These are phyloP conservation scores for Smittia sp. DNA, from an alignment of 2,888 invertebrate species.

Conservation along the genomic window DNA sequence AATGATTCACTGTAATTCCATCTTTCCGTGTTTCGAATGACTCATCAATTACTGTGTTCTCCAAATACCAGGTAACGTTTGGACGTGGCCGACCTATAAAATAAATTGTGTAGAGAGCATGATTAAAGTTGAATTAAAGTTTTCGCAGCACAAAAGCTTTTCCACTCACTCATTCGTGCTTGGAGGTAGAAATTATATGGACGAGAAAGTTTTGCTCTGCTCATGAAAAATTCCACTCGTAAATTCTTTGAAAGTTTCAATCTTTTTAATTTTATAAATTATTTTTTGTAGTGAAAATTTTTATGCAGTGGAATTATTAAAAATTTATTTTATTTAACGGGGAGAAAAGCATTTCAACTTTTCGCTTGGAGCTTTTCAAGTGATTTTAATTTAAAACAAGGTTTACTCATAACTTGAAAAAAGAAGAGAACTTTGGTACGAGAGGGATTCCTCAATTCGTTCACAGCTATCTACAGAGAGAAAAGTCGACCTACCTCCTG, in stretches of 20 bases:
- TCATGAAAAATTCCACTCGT: slow-evolving; percentile 28
- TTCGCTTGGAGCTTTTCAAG: not conserved
- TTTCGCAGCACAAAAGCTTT: slow-evolving; percentile 1
- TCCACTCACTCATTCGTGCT: not conserved
- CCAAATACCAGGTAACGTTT: slow-evolving; percentile 79
- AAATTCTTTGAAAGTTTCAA: slow-evolving; percentile 19
- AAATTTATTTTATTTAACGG: not conserved
- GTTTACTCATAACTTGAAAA: not conserved
- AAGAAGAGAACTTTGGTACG: not conserved
- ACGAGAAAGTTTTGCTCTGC: slow-evolving; percentile 40
- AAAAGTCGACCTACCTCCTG: slow-evolving; percentile 63
- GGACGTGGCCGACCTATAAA: slow-evolving; percentile 71
- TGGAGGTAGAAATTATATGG: slow-evolving; percentile 59
- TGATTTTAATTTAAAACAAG: not conserved
- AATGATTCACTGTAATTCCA: slow-evolving; percentile 66
- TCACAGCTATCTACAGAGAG: not conserved
- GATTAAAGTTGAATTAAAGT: slow-evolving; percentile 22
- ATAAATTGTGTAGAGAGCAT: slow-evolving; percentile 16
- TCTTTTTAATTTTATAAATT: slow-evolving; percentile 24
- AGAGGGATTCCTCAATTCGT: not conserved
- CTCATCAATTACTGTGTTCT: slow-evolving; percentile 80
- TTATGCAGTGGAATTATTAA: slow-evolving; percentile 9
- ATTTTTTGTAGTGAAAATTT: not conserved
- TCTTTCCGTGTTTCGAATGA: slow-evolving; percentile 66
- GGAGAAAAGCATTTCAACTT: not conserved